Base-by-base conservation (phyloP, 2,888 invertebrate species). In the Argyra leucocephala region DNA sequence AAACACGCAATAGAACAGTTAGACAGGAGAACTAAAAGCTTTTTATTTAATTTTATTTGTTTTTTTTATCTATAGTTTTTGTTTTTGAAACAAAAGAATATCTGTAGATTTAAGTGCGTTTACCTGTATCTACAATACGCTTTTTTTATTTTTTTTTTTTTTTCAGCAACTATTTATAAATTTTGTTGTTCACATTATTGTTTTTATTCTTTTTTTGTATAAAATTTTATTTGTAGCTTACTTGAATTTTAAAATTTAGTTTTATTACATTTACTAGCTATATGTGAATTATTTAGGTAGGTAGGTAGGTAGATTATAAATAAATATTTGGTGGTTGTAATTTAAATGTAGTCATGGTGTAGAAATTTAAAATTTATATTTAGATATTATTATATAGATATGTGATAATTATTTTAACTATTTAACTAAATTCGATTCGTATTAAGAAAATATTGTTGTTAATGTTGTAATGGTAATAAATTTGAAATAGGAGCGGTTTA, bases 91-190 rank as follows among this genome's bases (percentile, higher is more conserved):
- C n/a, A 48, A 48, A 48, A 48, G 48, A 48, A 48, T 48, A 48
- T 48, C 48, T 3, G 48, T 48, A 48, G 48, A 48, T 48, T 48
- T 48, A 48, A 48, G 48, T 48, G 48, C 48, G 48, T 48, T 48
- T 48, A 48, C 48, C 48, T 48, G 48, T 48, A 18, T n/a, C n/a
- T 5, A 31, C 10, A 7, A 31, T 31, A 7, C 10, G 10, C 10
- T 31, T 31, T 31, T 31, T 31, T 31, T 10, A 31, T 31, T 31
- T 31, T 10, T 31, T 31, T 9, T 48, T 18, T 1, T 6, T 5
- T 48, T 48, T 3, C 48, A 48, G 18, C 48, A 48, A 48, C 48
- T 48, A 48, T 48, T 15, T 48, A 48, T 48, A 48, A 48, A 48
- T 48, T 48, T n/a, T 48, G 18, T 48, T 48, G 48, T 48, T 18